Evolutionary conservation across 2,888 invertebrate species (phyloP).

Genomic region (Cremastobaeus sp.): DNA sequence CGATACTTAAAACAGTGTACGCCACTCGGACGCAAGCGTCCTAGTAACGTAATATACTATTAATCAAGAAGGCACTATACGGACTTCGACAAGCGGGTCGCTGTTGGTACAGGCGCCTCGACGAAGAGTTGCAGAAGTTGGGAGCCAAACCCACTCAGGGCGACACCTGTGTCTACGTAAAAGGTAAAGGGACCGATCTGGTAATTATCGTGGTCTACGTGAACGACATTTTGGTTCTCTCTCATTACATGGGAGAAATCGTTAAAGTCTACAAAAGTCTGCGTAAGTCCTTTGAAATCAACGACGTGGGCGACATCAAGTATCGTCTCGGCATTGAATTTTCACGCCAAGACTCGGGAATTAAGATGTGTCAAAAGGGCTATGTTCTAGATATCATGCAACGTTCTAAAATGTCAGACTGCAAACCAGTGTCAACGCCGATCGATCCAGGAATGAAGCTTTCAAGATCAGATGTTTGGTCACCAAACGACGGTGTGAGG

Average conservation of each 20-base stretch:
- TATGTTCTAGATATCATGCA: constrained; percentile 7
- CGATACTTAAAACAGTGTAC: no score
- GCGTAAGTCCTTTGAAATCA: constrained; percentile 56
- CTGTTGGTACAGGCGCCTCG: constrained; percentile 23
- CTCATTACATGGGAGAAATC: constrained; percentile 17
- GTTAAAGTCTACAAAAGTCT: constrained; percentile 49
- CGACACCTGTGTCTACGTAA: constrained; percentile 36
- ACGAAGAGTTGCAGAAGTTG: constrained; percentile 2
- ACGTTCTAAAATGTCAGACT: constrained; percentile 17
- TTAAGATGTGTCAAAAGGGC: not conserved
- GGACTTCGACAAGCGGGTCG: constrained; percentile 18
- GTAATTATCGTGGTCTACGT: no score
- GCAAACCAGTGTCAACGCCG: constrained; percentile 7
- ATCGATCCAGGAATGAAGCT: constrained; percentile 5
- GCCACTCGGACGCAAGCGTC: no score
- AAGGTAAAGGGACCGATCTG: not conserved
- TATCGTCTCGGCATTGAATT: constrained; percentile 66
- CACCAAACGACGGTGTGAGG: not conserved
- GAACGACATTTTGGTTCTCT: no score
- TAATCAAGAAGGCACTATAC: constrained; percentile 11
- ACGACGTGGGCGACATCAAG: constrained; percentile 59
- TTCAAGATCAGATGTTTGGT: not conserved
- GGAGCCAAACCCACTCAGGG: constrained; percentile 3
- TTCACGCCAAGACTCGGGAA: not conserved
- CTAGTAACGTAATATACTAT: no score